These are phyloP conservation scores for Herminia tarsipennalis DNA, from an alignment of 2,888 invertebrate genomes.

Conservation along the genomic window DNA sequence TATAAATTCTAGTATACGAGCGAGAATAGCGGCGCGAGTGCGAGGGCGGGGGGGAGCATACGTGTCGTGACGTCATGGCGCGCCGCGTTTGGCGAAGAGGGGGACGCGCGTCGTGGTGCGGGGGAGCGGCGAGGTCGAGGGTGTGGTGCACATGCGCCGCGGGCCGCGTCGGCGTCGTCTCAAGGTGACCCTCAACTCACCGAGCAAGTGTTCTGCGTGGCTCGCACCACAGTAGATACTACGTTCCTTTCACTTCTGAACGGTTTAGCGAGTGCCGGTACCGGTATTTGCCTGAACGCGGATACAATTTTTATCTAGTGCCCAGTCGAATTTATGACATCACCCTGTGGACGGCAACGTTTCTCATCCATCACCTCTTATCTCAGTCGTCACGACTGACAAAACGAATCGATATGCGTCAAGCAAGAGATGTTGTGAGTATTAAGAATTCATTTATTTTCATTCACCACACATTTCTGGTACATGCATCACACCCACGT, in stretches of 20 bases:
- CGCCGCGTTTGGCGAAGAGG: constrained; percentile 32
- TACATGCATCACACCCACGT: no score
- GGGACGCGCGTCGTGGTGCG: constrained; percentile 31
- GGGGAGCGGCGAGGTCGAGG: constrained; percentile 64
- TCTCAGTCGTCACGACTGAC: constrained; percentile 79
- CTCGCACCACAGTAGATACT: constrained; percentile 56
- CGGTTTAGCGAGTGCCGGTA: constrained; percentile 54
- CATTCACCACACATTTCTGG: no score
- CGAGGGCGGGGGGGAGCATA: constrained; percentile 37
- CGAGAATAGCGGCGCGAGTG: constrained; percentile 30
- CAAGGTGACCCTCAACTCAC: constrained; percentile 81
- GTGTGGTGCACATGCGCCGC: constrained; percentile 84
- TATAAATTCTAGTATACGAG: constrained; percentile 18
- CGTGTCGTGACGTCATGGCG: constrained; percentile 66
- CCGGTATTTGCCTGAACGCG: constrained; percentile 74
- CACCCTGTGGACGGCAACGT: constrained; percentile 83
- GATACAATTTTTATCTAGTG: constrained; percentile 65
- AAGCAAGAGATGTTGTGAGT: constrained; percentile 81
- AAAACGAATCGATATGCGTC: constrained; percentile 84
- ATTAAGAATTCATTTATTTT: constrained; percentile 26
- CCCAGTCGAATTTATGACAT: constrained; percentile 73
- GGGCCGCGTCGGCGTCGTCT: constrained; percentile 59
- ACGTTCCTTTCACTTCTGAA: constrained; percentile 74
- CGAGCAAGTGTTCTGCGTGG: constrained; percentile 64
- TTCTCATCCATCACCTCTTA: constrained; percentile 81